Percentiles rank a stretch among this genome's conserved stretches.
Evolutionary conservation across 23 tunicate genomes (phyloP).

Genomic region (Halocynthia aurantium): DNA sequence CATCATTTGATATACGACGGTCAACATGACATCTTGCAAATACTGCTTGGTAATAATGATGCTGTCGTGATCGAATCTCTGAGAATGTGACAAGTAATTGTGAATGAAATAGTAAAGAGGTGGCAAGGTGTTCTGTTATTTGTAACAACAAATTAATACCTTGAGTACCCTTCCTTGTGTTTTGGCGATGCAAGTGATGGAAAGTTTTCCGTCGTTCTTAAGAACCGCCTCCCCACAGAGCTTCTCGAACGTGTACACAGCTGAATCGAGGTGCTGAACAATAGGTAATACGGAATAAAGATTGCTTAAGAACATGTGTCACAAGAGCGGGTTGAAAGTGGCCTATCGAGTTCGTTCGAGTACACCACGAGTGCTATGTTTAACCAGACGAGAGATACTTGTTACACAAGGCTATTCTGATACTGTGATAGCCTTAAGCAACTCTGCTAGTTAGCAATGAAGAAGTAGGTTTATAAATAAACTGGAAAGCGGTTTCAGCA

Average conservation of each 20-base stretch:
- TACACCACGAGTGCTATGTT: too few species aligned
- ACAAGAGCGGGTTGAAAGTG: neutral
- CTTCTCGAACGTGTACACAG: slow-evolving; percentile 53
- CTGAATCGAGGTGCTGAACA: slow-evolving; percentile 56
- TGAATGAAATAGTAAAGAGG: neutral
- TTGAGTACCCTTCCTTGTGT: slow-evolving; percentile 38
- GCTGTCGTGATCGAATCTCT: slow-evolving; percentile 53
- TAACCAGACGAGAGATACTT: too few species aligned
- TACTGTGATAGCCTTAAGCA: too few species aligned
- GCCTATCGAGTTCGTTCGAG: too few species aligned
- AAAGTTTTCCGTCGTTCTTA: slow-evolving; percentile 46
- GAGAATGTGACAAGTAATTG: neutral
- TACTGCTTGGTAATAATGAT: slow-evolving; percentile 34
- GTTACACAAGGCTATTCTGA: too few species aligned
- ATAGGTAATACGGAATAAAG: neutral
- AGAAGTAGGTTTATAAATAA: too few species aligned
- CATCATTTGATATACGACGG: slow-evolving; percentile 24
- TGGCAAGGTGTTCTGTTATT: too few species aligned
- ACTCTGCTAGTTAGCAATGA: too few species aligned
- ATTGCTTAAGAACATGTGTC: neutral
- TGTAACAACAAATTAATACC: slow-evolving; percentile 19
- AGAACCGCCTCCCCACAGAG: slow-evolving; percentile 46
- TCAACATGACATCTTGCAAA: slow-evolving; percentile 17
- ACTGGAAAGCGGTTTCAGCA: too few species aligned
- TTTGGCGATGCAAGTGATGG: slow-evolving; percentile 12